Evolutionary conservation across 2,797 vertebrate species (phyloP).

Genomic region (Amniataba percoides): DNA sequence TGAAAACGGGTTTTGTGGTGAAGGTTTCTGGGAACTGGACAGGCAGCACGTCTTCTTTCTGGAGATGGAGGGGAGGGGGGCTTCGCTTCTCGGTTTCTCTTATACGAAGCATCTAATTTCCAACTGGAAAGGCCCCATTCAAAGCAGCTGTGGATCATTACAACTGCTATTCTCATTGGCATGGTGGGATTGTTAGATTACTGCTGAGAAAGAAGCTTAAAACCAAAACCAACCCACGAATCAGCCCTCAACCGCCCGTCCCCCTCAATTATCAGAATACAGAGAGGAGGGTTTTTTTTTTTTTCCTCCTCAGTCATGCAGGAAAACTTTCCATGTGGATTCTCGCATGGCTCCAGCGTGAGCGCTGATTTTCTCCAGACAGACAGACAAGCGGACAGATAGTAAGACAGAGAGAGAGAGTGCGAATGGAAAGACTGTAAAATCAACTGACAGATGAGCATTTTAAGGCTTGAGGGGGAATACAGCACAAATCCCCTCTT

Average conservation of each 20-base stretch:
- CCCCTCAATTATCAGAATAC: constrained; percentile 73
- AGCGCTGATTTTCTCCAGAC: constrained; percentile 57
- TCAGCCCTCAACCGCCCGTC: constrained; percentile 57
- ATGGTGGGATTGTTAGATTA: constrained; percentile 65
- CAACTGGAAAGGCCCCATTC: constrained; percentile 68
- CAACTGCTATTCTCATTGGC: constrained; percentile 66
- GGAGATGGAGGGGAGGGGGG: constrained; percentile 47
- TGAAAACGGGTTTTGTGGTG: constrained; percentile 63
- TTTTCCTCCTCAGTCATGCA: constrained; percentile 58
- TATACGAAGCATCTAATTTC: constrained; percentile 72
- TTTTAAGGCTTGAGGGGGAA: constrained; percentile 38
- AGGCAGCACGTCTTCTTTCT: constrained; percentile 43
- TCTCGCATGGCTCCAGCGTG: constrained; percentile 56
- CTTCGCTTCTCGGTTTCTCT: constrained; percentile 54
- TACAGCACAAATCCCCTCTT: constrained; percentile 33
- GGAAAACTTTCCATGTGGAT: constrained; percentile 79
- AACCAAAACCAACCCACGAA: constrained; percentile 61
- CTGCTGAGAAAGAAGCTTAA: constrained; percentile 63
- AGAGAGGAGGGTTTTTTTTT: constrained; percentile 2
- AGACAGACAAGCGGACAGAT: constrained; percentile 37
- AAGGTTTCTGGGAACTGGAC: constrained; percentile 70
- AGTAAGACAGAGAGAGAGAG: constrained; percentile 14
- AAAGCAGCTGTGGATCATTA: constrained; percentile 83
- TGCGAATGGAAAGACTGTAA: constrained; percentile 57
- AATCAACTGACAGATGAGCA: constrained; percentile 54